phyloP scores from a whole-genome alignment of 2,113 vertebrate species.

The Malurus melanocephalus region DNA sequence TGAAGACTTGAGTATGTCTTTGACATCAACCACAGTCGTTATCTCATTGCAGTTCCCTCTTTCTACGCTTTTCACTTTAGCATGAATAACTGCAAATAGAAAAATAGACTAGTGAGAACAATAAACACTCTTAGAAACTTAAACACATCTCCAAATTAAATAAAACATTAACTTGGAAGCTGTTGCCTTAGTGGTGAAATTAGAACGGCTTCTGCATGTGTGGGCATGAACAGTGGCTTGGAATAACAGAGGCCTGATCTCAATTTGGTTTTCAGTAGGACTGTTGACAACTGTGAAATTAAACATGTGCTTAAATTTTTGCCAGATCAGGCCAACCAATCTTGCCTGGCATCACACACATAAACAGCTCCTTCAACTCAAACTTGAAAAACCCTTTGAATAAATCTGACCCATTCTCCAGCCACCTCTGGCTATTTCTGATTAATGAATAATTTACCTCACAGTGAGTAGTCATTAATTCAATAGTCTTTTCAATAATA shows the following conservation, averaged over 20 bases:
- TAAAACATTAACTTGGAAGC: neutral
- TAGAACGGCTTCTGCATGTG: slow-evolving; percentile 1
- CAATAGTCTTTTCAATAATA: neutral
- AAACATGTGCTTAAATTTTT: neutral
- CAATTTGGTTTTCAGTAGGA: neutral
- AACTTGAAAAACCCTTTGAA: neutral
- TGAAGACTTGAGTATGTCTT: slow-evolving; percentile 77
- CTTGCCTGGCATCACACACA: neutral
- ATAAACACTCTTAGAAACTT: neutral
- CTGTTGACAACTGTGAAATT: slow-evolving; percentile 35
- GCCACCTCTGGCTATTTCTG: neutral
- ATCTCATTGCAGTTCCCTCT: slow-evolving; percentile 79
- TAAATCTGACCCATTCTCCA: neutral
- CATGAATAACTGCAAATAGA: slow-evolving; percentile 75
- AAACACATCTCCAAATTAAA: neutral
- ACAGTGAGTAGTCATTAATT: neutral
- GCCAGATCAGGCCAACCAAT: neutral
- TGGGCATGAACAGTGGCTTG: neutral
- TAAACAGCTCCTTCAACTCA: neutral
- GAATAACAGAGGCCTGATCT: slow-evolving; percentile 8
- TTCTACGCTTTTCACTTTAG: slow-evolving; percentile 78
- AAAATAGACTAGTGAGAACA: neutral
- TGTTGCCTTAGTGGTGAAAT: neutral
- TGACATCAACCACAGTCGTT: slow-evolving; percentile 79
- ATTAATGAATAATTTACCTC: neutral